phyloP scores from a whole-genome alignment of 2,113 vertebrate genomes.

The Raja brachyura region DNA sequence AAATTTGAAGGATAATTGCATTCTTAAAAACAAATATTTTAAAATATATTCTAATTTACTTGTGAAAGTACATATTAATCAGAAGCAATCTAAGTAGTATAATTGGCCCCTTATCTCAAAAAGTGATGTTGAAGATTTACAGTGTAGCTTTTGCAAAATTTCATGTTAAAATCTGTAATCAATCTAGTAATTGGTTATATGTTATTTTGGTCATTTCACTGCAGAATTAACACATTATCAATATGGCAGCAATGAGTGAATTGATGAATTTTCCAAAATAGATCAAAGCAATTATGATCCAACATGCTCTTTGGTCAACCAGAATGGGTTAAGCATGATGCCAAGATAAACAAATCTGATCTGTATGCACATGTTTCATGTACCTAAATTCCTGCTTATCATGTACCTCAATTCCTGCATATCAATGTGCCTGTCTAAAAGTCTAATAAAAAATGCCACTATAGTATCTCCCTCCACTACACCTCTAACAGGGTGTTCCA shows the following conservation, averaged over 20 bases:
- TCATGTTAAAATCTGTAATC: not conserved
- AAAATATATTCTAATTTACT: too few relatives aligned
- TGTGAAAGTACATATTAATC: not conserved
- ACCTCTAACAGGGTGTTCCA: too few relatives aligned
- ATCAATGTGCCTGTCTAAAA: too few relatives aligned
- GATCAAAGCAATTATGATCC: not conserved
- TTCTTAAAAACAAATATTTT: not conserved
- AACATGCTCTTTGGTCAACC: too few relatives aligned
- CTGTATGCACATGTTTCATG: too few relatives aligned
- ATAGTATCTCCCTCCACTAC: too few relatives aligned
- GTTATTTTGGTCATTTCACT: not conserved
- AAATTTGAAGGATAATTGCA: not conserved
- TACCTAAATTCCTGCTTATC: too few relatives aligned
- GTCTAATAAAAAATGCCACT: too few relatives aligned
- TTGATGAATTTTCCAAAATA: not conserved
- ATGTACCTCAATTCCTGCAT: too few relatives aligned
- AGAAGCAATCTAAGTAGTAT: not conserved
- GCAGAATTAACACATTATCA: not conserved
- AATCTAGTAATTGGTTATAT: not conserved
- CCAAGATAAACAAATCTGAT: too few relatives aligned
- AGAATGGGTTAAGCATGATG: too few relatives aligned
- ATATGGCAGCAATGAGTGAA: not conserved
- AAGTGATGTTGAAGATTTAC: not conserved
- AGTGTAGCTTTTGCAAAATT: not conserved
- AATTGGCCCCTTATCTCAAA: not conserved